Evolutionary conservation across 2,888 invertebrate genomes (phyloP).

Genomic region (Parnassius mnemosyne): DNA sequence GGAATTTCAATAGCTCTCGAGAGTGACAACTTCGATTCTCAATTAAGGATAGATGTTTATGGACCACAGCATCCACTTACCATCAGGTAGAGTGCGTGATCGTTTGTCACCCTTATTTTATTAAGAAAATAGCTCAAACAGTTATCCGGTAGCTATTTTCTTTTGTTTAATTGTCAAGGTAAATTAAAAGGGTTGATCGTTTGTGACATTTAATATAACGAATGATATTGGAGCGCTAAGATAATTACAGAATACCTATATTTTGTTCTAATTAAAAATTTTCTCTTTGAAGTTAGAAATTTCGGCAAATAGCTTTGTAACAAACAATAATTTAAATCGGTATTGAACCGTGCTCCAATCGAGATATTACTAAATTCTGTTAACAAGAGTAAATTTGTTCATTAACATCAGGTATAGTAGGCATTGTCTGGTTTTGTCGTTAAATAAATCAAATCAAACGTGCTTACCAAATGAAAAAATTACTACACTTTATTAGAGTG

Average conservation of each 20-base stretch:
- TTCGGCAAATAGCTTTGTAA: constrained; percentile 9
- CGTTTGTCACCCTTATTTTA: no score
- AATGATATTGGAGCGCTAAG: not conserved
- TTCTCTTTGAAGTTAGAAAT: constrained; percentile 10
- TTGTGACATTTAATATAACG: constrained; percentile 9
- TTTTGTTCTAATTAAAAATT: not conserved
- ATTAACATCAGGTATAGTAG: constrained; percentile 18
- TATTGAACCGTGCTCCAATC: constrained; percentile 13
- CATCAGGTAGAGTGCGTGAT: no score
- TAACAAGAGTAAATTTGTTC: constrained; percentile 17
- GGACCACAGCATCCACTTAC: no score
- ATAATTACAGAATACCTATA: not conserved
- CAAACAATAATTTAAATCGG: constrained; percentile 8
- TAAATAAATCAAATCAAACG: constrained; percentile 21
- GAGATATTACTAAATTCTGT: constrained; percentile 23
- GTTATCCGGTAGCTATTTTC: no score
- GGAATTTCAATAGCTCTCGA: no score
- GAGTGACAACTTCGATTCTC: no score
- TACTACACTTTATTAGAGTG: constrained; percentile 7
- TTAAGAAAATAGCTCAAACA: no score
- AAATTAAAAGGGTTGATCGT: not conserved
- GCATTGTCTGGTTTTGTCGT: constrained; percentile 2
- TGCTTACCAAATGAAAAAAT: constrained; percentile 12
- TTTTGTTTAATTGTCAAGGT: not conserved
- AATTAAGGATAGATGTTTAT: no score